Percentiles rank a stretch among this genome's conserved stretches.
These are phyloP conservation scores for Lutjanus erythropterus DNA, from an alignment of 2,113 vertebrate species.

Conservation along the genomic window DNA sequence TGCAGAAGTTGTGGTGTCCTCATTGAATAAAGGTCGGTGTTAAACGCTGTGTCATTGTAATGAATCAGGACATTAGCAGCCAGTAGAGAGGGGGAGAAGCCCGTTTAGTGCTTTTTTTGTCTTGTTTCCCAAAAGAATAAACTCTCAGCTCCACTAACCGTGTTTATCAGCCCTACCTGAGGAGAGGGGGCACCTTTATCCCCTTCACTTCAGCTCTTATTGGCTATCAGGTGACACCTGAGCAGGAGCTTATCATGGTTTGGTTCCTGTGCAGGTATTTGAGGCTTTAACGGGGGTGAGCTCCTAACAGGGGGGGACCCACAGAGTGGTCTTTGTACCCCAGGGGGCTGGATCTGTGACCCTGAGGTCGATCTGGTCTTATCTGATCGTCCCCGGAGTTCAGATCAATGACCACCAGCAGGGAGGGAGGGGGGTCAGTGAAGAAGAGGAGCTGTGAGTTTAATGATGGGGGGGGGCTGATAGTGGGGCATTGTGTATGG, in stretches of 20 bases:
- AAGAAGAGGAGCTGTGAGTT: background rate
- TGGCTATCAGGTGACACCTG: constrained; percentile 64
- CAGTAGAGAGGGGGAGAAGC: background rate
- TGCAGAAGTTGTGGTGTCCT: background rate
- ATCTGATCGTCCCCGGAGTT: constrained; percentile 47
- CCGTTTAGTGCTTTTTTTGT: background rate
- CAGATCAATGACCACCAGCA: constrained; percentile 42
- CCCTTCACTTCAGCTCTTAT: constrained; percentile 15
- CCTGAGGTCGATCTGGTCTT: constrained; percentile 46
- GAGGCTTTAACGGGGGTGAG: constrained; percentile 15
- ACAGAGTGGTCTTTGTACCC: constrained; percentile 72
- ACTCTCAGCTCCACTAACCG: background rate
- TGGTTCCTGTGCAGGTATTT: constrained; percentile 48
- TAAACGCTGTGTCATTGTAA: background rate
- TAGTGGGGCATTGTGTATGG: constrained; percentile 49
- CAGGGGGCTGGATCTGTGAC: constrained; percentile 41
- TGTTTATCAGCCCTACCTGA: constrained; percentile 23
- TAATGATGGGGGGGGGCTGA: constrained; percentile 38
- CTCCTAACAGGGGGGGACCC: constrained; percentile 31
- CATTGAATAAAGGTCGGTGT: background rate
- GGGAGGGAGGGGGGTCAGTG: background rate
- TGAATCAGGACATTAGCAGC: background rate
- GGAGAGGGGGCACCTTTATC: constrained; percentile 2
- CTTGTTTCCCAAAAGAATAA: constrained; percentile 20
- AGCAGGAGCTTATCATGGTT: constrained; percentile 57